Evolutionary conservation across 1,140 invertebrate species (phyloP), one percentile per base, ranked within the genome.

Genomic region (Nasonia longicornis): DNA sequence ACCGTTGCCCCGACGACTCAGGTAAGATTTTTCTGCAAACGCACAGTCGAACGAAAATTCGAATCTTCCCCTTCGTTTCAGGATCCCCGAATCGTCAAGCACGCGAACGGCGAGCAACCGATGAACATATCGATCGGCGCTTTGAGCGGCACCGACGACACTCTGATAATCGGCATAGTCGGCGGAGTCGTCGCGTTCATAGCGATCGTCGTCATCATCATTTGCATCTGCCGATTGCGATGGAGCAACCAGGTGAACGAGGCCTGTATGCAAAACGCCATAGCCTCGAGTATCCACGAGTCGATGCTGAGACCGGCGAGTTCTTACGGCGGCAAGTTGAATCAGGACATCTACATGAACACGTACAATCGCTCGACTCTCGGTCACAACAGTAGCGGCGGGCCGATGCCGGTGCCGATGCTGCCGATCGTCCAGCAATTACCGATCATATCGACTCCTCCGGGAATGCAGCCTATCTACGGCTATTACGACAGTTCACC

Each of bases 131-230:
- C 84, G 0, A 83, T 84, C 29, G 84, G 87, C 29, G 83, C 35
- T 85, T 84, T 22, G 84, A 92, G 11, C 91, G 94, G 93, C 69
- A 97, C 97, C 83, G 96, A 98, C 85, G 97, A 98, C 84, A 97
- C 96, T 2, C 88, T 98, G 0, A 97, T 98, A 72, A 97, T 98
- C 76, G 96, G 96, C 4, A 97, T 98, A 83, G 96, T 97, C 0
- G 96, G 96, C 2, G 96, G 96, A 20, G 96, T 98, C 1, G 96
- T 98, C 16, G 96, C 95, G 2, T 96, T 98, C 85, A 97, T 98
- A 72, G 95, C 95, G 12, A 94, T 98, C 81, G 91, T 97, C 20
- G 95, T 97, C 45, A 95, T 97, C 31, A 94, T 96, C 2, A 97
- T 97, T 80, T 98, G 96, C 87, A 95, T 98, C 22, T 95, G 97